Conservation (phyloP, 1,140 invertebrate species). For the honey bee (Apis mellifera) region DNA sequence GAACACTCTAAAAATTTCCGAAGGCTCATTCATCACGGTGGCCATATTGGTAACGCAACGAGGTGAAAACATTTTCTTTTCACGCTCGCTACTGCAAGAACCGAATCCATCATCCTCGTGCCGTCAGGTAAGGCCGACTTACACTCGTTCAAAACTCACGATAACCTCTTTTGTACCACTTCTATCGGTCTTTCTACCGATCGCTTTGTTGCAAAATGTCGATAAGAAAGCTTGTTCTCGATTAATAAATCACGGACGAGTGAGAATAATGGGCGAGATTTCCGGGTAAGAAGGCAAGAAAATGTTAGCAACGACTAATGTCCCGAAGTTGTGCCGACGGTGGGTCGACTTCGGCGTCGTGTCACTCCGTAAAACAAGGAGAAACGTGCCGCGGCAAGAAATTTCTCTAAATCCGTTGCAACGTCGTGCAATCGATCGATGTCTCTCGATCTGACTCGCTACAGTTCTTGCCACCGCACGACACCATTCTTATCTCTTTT, state of each 20-base stretch:
- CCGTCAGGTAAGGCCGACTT: not conserved
- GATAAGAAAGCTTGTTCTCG: constrained; percentile 16
- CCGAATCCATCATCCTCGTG: constrained; percentile 9
- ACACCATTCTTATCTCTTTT: constrained; percentile 20
- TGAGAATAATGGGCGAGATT: constrained; percentile 33
- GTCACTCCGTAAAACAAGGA: constrained; percentile 51
- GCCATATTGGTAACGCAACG: no score
- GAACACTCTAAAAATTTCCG: not conserved
- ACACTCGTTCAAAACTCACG: not conserved
- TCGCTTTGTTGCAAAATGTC: constrained; percentile 16
- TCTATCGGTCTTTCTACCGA: not conserved
- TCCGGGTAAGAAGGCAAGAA: constrained; percentile 44
- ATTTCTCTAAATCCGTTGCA: constrained; percentile 41
- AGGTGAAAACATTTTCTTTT: constrained; percentile 13
- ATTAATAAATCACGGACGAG: constrained; percentile 35
- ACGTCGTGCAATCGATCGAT: constrained; percentile 53
- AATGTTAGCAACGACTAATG: constrained; percentile 37
- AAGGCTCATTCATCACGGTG: not conserved
- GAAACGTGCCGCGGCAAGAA: constrained; percentile 44
- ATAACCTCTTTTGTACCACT: not conserved
- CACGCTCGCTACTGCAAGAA: constrained; percentile 3
- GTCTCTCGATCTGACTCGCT: constrained; percentile 34
- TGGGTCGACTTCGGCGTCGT: constrained; percentile 24
- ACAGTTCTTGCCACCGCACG: constrained; percentile 25
- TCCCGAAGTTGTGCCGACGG: constrained; percentile 1